Conservation (phyloP, 2,888 invertebrate species). For the Belgica antarctica region DNA sequence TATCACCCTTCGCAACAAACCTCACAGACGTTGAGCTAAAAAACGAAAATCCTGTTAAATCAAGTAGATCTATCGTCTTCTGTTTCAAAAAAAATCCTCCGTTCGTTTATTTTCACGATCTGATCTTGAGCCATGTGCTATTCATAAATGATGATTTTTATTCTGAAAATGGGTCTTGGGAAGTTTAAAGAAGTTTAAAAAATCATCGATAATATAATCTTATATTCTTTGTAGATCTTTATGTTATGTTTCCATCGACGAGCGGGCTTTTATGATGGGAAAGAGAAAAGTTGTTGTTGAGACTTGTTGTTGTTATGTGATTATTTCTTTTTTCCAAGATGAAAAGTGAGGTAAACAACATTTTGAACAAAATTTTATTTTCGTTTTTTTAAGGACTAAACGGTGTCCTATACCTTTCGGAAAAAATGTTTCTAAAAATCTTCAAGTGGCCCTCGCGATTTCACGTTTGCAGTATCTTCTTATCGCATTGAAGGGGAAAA, state of each 20-base stretch:
- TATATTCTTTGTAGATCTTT: no score
- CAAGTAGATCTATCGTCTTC: constrained; percentile 18
- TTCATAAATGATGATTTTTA: no score
- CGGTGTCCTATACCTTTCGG: no score
- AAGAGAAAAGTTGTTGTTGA: not conserved
- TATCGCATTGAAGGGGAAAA: not conserved
- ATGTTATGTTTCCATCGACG: constrained; percentile 31
- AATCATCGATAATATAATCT: constrained; percentile 29
- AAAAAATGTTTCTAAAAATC: no score
- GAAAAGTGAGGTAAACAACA: no score
- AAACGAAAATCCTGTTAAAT: constrained; percentile 37
- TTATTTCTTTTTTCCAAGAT: no score
- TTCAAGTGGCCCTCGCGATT: not conserved
- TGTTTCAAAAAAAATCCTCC: no score
- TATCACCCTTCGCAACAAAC: constrained; percentile 37
- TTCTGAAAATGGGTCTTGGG: no score
- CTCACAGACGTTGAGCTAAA: constrained; percentile 27
- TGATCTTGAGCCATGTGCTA: no score
- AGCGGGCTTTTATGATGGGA: not conserved
- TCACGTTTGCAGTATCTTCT: not conserved
- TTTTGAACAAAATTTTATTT: constrained; percentile 3
- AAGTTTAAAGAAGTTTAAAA: not conserved
- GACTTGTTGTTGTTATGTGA: not conserved
- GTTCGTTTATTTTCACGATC: constrained; percentile 5
- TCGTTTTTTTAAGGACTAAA: no score